Evolutionary conservation across 2,113 vertebrate species (phyloP), one percentile per base, ranked within the genome.

Genomic region (Eulemur macaco): DNA sequence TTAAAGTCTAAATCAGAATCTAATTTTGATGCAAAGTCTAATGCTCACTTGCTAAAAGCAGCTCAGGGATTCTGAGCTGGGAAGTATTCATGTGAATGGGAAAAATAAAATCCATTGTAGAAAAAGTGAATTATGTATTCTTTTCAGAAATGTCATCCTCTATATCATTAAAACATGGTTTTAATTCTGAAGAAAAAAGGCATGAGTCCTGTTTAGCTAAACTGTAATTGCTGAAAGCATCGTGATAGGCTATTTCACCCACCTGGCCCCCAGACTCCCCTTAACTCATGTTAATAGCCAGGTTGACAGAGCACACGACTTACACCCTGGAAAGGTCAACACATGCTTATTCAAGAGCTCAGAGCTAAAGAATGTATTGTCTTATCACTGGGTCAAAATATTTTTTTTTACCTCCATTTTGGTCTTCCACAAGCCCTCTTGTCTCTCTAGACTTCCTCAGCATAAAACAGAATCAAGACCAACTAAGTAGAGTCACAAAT

Each of bases 21-120:
- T 88, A 85, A 96, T 81, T 95, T 89, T 85, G n/a, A 96, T 86
- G 54, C 58, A 92, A 94, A n/a, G 7, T 54, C 47, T 42, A 80
- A 54, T 42, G 45, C 47, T 89, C 42, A 50, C 95, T 95, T 74
- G 68, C 88, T 84, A 95, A 98, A 89, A 88, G 86, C 42, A 50
- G 60, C 71, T 83, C 66, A 91, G 50, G 34, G 81, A 81, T 93
- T 97, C 63, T 47, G 45, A 92, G n/a, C 90, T 95, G 60, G 63
- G 94, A 95, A 89, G 96, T 52, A 39, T 39, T 52, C 54, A n/a
- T 11, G 10, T 8, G 8, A 76, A 27, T 63, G 14, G 86, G 42
- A 86, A 93, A 94, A 91, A 80, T 52, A 84, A 73, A 96, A 96
- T 42, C n/a, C 8, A 27, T 2, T 29, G 2, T 73, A 83, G 58